A percentile compares a stretch with the other conserved stretches of the same genome.
Evolutionary conservation across 92 coral and sea anemone genomes (phyloP).

Genomic region (Epizoanthus rinbou): DNA sequence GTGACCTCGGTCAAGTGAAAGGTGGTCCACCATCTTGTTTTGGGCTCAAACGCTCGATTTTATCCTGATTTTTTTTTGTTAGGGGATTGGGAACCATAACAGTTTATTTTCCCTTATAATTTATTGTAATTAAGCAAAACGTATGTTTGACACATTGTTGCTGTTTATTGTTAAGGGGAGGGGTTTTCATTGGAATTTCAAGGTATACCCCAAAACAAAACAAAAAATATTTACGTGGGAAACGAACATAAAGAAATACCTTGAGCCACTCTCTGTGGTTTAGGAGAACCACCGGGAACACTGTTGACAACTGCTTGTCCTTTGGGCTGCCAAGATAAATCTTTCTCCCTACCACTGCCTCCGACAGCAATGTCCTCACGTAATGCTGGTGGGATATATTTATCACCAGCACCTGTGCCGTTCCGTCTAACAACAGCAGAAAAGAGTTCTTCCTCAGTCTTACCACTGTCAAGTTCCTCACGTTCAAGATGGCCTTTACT

Average conservation of each 20-base stretch:
- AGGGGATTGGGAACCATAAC: too few species aligned
- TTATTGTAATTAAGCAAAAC: too few species aligned
- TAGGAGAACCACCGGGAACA: constrained; percentile 22
- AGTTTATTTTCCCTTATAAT: too few species aligned
- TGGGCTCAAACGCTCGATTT: too few species aligned
- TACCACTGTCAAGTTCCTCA: constrained; percentile 22
- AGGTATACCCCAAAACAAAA: too few species aligned
- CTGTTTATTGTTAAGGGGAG: too few species aligned
- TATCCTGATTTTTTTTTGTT: too few species aligned
- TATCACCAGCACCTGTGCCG: constrained; percentile 13
- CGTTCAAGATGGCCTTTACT: constrained; percentile 13
- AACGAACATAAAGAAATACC: background rate
- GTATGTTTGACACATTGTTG: too few species aligned
- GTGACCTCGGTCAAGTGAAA: too few species aligned
- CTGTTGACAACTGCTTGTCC: background rate
- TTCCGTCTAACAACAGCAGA: constrained; percentile 19
- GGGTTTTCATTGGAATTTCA: too few species aligned
- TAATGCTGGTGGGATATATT: constrained; percentile 19
- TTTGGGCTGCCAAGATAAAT: constrained; percentile 13
- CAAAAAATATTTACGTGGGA: background rate
- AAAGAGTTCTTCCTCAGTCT: constrained; percentile 23
- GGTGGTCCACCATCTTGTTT: too few species aligned
- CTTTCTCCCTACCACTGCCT: background rate
- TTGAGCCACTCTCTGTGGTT: constrained; percentile 19
- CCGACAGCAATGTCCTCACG: constrained; percentile 9